Evolutionary conservation across 2,113 vertebrate species (phyloP).

Genomic region (Vidua chalybeata): DNA sequence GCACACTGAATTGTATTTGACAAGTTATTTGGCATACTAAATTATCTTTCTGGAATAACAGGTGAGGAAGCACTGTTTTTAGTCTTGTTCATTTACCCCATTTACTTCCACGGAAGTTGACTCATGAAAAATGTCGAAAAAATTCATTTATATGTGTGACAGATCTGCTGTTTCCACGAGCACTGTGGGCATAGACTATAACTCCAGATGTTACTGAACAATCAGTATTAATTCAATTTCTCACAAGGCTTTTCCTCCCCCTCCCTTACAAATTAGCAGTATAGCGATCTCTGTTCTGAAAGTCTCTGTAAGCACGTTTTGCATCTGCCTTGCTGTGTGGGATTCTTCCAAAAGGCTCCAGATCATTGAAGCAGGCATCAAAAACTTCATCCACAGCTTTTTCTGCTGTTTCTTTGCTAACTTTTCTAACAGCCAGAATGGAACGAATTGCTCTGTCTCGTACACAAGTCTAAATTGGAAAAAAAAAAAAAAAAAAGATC

Average conservation of each 20-base stretch:
- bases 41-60: not conserved
- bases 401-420: conserved; percentile 83
- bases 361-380: conserved; percentile 91
- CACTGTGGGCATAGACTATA: not conserved
- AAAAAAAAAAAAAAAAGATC: not conserved
- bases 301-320: conserved; percentile 84
- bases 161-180: not conserved
- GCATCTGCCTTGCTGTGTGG: conserved; percentile 87
- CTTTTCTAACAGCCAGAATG: conserved; percentile 90
- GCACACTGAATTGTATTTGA: not conserved
- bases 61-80: not conserved
- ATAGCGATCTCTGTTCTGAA: conserved; percentile 88
- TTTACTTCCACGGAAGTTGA: not conserved
- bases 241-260: accelerated
- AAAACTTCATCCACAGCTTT: conserved; percentile 93
- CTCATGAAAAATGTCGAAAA: not conserved
- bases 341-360: conserved; percentile 91
- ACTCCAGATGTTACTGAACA: not conserved
- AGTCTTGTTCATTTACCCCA: not conserved
- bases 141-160: not conserved
- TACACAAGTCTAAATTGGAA: conserved; percentile 83
- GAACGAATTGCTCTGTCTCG: conserved; percentile 89
- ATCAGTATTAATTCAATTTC: not conserved
- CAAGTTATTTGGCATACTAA: not conserved
- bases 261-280: conserved; percentile 82